Evolutionary conservation across 2,888 invertebrate species (phyloP), one percentile per base, ranked within the genome.

Genomic region (Antheraea yamamai): DNA sequence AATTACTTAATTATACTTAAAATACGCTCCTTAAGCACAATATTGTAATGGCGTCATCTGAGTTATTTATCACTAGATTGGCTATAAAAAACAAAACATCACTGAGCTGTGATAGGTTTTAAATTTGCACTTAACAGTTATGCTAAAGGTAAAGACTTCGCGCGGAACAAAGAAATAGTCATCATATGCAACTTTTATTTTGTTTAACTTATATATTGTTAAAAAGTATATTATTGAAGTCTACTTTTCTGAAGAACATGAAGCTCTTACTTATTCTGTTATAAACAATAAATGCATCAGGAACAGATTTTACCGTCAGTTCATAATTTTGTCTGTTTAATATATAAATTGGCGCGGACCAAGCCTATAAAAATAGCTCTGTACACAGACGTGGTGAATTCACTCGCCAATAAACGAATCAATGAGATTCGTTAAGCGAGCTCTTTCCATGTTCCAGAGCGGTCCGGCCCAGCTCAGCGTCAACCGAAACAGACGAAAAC

Each of bases 371-470:
- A 73, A 71, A 76, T 52, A 8, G n/a, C 61, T 61, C 61, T 23
- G n/a, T 58, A 58, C 66, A 75, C 76, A 75, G 51, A 72, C 66
- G 26, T 23, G 70, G 18, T 58, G 58, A 55, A 55, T 35, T 76
- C 75, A 74, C 78, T 82, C 83, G 79, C 83, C 78, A 73, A 74
- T 61, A 71, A 77, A 85, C 87, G 87, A 87, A 88, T 90, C 87
- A 72, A 78, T 76, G 75, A 76, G 89, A 86, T 91, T 90, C 90
- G 87, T 88, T 80, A 88, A 90, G 88, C 85, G 85, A 84, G 86
- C 79, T 84, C 76, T 89, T 90, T 91, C 87, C 83, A 83, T 88
- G 85, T 92, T 92, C 87, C 92, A 92, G 92, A 89, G 78, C 79
- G 83, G 82, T 81, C 83, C 84, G 80, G 82, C 80, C 80, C 85